Base-by-base conservation (phyloP, 2,888 invertebrate genomes). In the Eilema depressum region DNA sequence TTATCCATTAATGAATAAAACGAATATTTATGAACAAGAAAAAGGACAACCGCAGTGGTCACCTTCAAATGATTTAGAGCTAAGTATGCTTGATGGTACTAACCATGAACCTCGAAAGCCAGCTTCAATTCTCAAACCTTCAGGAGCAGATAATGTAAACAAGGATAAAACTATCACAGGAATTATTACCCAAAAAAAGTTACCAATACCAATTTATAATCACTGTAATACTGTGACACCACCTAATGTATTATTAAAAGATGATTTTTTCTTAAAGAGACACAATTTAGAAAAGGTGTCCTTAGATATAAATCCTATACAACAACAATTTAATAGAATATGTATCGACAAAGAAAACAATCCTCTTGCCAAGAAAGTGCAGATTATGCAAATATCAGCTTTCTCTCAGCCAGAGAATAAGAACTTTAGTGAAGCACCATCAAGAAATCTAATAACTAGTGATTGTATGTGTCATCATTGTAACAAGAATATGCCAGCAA, bases 1-100 rank as follows among this genome's bases (percentile, higher is more conserved):
- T 0, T 93, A 92, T 79, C 92, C 94, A 28, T 57, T 75, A n/a
- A 81, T 88, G 17, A 88, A 83, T 64, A 93, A 90, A 83, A 93
- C 92, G 14, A 71, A 75, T 56, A 67, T 92, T 56, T 63, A 80
- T 8, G 70, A 75, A 14, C 79, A 85, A 62, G 74, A 81, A 20
- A 53, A 53, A 53, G 82, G 66, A 33, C 75, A 81, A 11, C 73
- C 85, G 12, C 83, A 77, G 37, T 90, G 85, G 85, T 78, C 81
- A 17, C 94, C 95, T 14, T 90, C 91, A 41, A 91, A 88, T 76
- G 95, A 95, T 25, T 85, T 95, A 57, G 92, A 95, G 62, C 77
- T 95, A 17, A 95, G 95, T 79, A 85, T 94, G 76, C 87, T 95
- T 56, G 95, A 95, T 81, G 83, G 85, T 61, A 84, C 87, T 12